These are phyloP conservation scores for Brachionus angularis DNA, from an alignment of 1,140 invertebrate species.

Conservation along the genomic window DNA sequence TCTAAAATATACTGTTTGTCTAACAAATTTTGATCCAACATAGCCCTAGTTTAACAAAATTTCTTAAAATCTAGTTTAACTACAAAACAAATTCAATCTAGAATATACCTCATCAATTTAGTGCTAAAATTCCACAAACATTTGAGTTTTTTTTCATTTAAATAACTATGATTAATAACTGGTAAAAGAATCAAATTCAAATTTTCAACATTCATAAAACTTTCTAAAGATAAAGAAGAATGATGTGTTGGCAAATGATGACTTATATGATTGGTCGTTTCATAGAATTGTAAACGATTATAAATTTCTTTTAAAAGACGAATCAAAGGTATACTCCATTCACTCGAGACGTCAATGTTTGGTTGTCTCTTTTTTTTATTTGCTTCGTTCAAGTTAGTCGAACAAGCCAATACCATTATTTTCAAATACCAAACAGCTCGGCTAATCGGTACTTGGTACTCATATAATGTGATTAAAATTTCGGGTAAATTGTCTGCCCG, in stretches of 20 bases:
- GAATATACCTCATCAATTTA: constrained; percentile 11
- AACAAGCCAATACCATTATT: constrained; percentile 39
- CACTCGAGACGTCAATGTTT: constrained; percentile 20
- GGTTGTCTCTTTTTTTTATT: constrained; percentile 40
- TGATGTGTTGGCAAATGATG: constrained; percentile 5
- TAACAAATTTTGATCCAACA: constrained; percentile 44
- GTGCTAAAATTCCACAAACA: constrained; percentile 19
- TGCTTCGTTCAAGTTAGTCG: constrained; percentile 20
- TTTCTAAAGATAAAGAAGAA: constrained; percentile 27
- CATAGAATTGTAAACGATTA: constrained; percentile 8
- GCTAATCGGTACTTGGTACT: constrained; percentile 36
- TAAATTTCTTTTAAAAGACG: constrained; percentile 9
- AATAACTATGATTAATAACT: constrained; percentile 10
- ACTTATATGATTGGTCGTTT: not conserved
- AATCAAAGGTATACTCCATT: constrained; percentile 34
- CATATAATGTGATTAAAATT: constrained; percentile 39
- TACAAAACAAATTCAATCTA: no score
- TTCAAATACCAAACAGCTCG: constrained; percentile 39
- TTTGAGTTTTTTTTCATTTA: constrained; percentile 30
- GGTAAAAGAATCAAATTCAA: constrained; percentile 28
- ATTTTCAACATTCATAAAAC: constrained; percentile 40
- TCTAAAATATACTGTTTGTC: constrained; percentile 37
- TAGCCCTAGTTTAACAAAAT: constrained; percentile 13
- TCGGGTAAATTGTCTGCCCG: constrained; percentile 34
- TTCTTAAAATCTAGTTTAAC: not conserved